Conservation (phyloP, 2,113 vertebrate genomes). For the Echinops telfairi region DNA sequence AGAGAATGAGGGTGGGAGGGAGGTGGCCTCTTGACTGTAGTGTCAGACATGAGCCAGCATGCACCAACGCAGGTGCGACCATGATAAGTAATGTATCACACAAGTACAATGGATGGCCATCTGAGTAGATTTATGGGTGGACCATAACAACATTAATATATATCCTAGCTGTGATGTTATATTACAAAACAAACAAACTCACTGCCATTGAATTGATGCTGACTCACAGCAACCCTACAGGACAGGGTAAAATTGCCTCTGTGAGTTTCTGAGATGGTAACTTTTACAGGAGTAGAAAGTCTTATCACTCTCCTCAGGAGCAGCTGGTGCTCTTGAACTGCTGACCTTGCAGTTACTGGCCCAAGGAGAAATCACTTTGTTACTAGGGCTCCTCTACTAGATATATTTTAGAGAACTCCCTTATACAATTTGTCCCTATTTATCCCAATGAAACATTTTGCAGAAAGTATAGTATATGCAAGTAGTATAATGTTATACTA, state of each 20-base stretch:
- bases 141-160: not conserved
- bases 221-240: too few relatives aligned
- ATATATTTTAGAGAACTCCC: not conserved
- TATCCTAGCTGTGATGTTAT: not conserved
- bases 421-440: not conserved
- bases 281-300: too few relatives aligned
- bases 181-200: not conserved
- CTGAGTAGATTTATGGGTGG: not conserved
- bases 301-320: too few relatives aligned
- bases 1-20: not conserved
- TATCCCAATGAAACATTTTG: not conserved
- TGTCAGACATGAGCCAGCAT: not conserved
- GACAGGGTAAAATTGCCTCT: too few relatives aligned
- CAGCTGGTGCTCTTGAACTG: too few relatives aligned
- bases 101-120: not conserved
- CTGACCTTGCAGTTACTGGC: too few relatives aligned
- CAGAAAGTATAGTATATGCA: too few relatives aligned
- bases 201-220: too few relatives aligned
- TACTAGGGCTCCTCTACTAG: too few relatives aligned
- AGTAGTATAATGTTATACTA: too few relatives aligned
- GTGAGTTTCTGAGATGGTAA: too few relatives aligned
- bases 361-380: too few relatives aligned
- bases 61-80: not conserved
- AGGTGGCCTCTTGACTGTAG: not conserved
- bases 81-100: not conserved